These are phyloP conservation scores for Xestia c-nigrum DNA, from an alignment of 2,888 invertebrate genomes.

Conservation along the genomic window DNA sequence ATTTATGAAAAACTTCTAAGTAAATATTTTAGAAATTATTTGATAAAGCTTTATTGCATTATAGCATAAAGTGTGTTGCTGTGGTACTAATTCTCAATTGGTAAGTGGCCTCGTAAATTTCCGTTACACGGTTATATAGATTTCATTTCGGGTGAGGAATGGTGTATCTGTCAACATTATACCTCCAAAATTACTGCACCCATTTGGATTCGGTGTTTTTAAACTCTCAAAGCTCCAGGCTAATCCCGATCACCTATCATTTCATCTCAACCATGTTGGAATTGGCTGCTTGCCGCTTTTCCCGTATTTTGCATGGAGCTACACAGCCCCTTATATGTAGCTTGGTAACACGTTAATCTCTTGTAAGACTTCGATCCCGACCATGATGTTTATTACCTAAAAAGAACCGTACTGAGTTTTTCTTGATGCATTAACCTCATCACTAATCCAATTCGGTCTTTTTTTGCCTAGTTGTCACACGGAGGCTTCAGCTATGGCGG, in stretches of 20 bases:
- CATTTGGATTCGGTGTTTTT: neutral
- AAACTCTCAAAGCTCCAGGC: neutral
- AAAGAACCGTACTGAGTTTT: neutral
- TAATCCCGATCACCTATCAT: neutral
- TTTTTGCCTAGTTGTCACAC: conserved; percentile 88
- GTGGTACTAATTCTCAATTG: neutral
- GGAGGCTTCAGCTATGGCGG: conserved; percentile 92
- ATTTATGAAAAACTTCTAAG: conserved; percentile 67
- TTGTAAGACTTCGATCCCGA: neutral
- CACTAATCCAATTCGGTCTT: neutral
- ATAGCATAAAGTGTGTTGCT: neutral
- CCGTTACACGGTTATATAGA: neutral
- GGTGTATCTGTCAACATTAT: neutral
- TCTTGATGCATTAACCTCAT: neutral
- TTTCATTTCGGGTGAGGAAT: no score
- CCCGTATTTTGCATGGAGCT: neutral
- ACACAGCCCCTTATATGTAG: neutral
- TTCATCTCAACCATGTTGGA: neutral
- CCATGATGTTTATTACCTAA: neutral
- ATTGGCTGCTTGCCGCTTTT: neutral
- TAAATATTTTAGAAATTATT: conserved; percentile 40
- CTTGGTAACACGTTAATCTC: neutral
- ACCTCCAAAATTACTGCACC: neutral
- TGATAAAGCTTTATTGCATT: conserved; percentile 8
- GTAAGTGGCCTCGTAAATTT: neutral